Percentiles rank a stretch among this genome's conserved stretches.
phyloP scores from a whole-genome alignment of 2,888 invertebrate species.

The Pecten maximus region DNA sequence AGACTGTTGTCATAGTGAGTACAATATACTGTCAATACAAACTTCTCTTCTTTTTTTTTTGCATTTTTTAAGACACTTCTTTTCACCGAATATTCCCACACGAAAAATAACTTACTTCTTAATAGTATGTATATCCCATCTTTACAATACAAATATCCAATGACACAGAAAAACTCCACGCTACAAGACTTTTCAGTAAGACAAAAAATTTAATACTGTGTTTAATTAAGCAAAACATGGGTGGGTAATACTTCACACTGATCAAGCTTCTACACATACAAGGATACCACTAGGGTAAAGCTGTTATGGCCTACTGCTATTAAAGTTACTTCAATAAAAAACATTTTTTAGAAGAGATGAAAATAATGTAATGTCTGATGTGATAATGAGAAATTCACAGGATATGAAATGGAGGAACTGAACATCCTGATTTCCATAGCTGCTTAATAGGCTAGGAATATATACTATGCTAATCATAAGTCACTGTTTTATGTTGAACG shows the following conservation, averaged over 20 bases:
- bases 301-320: background rate
- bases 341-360: background rate
- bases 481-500: background rate
- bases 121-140: background rate
- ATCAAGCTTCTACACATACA: background rate
- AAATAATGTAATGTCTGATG: background rate
- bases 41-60: background rate
- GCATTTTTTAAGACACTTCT: background rate
- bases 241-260: background rate
- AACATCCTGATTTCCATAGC: background rate
- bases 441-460: background rate
- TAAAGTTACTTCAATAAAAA: background rate
- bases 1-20: background rate
- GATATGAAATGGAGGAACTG: background rate
- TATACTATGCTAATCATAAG: background rate
- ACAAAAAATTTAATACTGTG: constrained; percentile 13
- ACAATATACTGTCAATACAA: background rate
- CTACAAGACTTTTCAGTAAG: background rate
- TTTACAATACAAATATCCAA: background rate
- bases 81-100: constrained; percentile 7
- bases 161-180: background rate
- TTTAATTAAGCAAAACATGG: background rate
- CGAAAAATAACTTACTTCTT: background rate
- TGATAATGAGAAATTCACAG: constrained; percentile 5
- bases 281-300: background rate